Evolutionary conservation across 30 jellyfish, hydroid and myxozoan genomes (phyloP).

Genomic region (Nemopilema nomurai): DNA sequence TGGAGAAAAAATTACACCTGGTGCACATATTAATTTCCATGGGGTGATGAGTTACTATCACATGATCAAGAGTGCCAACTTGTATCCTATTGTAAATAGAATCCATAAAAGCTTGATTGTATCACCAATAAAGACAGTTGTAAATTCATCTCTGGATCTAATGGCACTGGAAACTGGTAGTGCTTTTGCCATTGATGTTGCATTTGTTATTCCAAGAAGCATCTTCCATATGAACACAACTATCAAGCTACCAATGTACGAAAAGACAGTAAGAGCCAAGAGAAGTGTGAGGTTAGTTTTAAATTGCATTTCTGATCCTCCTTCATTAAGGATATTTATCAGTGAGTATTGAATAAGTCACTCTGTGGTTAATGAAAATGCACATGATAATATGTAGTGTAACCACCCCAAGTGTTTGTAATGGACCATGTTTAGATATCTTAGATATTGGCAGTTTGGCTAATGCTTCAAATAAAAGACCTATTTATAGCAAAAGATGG

Average conservation of each 20-base stretch:
- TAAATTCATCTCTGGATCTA: constrained; percentile 28
- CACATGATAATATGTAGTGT: no score
- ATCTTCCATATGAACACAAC: constrained; percentile 5
- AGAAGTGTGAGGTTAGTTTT: constrained; percentile 21
- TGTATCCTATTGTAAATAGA: constrained; percentile 26
- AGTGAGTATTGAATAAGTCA: no score
- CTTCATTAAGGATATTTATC: no score
- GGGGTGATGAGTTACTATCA: constrained; percentile 18
- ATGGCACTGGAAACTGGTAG: constrained; percentile 32
- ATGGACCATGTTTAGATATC: no score
- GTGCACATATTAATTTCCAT: background rate
- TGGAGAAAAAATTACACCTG: constrained; percentile 20
- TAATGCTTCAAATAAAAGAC: background rate
- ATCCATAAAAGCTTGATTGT: constrained; percentile 11
- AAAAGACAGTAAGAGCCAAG: background rate
- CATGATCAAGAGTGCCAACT: background rate
- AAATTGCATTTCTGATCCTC: background rate
- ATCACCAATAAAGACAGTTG: background rate
- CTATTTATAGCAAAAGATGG: background rate
- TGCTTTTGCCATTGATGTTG: constrained; percentile 13
- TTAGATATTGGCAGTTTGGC: no score
- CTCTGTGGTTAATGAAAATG: no score
- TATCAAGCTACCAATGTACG: constrained; percentile 20
- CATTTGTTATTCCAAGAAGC: constrained; percentile 38
- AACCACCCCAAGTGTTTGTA: no score